phyloP scores from a whole-genome alignment of 2,888 invertebrate species.

The Cetonia aurata region DNA sequence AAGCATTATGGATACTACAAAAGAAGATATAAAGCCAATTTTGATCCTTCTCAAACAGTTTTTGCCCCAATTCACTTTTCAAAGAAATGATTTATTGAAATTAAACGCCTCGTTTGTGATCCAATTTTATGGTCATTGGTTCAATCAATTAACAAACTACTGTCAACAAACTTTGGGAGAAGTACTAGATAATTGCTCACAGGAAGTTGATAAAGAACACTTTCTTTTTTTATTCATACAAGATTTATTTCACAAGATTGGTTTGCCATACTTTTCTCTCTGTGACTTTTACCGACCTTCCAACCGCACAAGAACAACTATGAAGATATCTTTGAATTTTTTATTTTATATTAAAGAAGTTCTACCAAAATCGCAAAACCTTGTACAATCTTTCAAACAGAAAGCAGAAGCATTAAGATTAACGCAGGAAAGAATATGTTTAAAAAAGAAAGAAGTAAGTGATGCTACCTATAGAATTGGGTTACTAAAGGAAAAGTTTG shows the following conservation, averaged over 20 bases:
- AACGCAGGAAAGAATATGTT: neutral
- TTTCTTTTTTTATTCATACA: neutral
- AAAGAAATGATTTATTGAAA: constrained; percentile 8
- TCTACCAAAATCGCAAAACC: neutral
- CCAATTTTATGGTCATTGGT: neutral
- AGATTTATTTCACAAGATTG: constrained; percentile 17
- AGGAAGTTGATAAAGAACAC: neutral
- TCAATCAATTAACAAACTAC: neutral
- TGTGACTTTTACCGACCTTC: constrained; percentile 19
- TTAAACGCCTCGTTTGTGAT: neutral
- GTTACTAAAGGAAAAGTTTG: neutral
- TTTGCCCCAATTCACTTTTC: constrained; percentile 4
- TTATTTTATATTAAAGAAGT: constrained; percentile 20
- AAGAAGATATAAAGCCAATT: constrained; percentile 21
- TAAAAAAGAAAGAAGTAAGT: constrained; percentile 6
- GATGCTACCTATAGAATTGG: constrained; percentile 10
- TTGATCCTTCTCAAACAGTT: neutral
- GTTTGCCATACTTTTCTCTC: constrained; percentile 5
- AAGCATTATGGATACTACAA: constrained; percentile 2
- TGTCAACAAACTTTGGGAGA: constrained; percentile 5
- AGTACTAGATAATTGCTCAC: neutral
- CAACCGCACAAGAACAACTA: constrained; percentile 22
- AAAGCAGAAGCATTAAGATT: neutral
- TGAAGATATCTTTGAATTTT: constrained; percentile 23
- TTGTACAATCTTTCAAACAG: constrained; percentile 3